phyloP scores from a whole-genome alignment of 2,888 invertebrate species.

The Ommatoiulus sabulosus region DNA sequence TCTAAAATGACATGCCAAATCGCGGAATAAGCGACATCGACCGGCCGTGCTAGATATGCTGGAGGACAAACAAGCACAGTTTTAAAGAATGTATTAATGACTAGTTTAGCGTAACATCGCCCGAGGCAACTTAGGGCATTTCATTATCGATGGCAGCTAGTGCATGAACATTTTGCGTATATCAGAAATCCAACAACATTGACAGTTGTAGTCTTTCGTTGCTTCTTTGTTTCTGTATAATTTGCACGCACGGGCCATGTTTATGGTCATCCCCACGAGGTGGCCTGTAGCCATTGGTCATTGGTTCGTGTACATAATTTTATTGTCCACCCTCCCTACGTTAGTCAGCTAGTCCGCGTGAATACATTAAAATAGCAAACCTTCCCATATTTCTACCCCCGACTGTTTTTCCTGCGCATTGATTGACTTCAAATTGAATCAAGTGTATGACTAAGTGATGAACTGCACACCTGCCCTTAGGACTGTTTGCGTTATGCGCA shows the following conservation, averaged over 20 bases:
- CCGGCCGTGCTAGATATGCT: too few relatives aligned
- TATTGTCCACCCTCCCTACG: constrained; percentile 7
- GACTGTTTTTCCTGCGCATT: constrained; percentile 38
- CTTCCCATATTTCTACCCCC: constrained; percentile 49
- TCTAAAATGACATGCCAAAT: too few relatives aligned
- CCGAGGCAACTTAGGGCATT: background rate
- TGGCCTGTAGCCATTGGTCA: background rate
- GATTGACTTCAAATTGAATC: constrained; percentile 53
- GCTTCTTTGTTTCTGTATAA: constrained; percentile 3
- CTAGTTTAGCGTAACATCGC: too few relatives aligned
- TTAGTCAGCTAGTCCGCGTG: background rate
- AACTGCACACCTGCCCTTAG: constrained; percentile 51
- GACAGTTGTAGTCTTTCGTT: background rate
- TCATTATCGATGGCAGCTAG: background rate
- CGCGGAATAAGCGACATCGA: too few relatives aligned
- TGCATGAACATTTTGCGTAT: background rate
- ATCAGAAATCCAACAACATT: background rate
- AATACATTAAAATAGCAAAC: constrained; percentile 23
- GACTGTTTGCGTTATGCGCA: constrained; percentile 38
- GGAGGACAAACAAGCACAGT: too few relatives aligned
- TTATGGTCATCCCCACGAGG: background rate
- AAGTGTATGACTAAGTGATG: constrained; percentile 50
- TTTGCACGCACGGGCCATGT: background rate
- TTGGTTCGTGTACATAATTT: background rate
- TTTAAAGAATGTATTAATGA: too few relatives aligned